These are phyloP conservation scores for Metopolophium dirhodum DNA, from an alignment of 1,140 invertebrate species.

Conservation along the genomic window DNA sequence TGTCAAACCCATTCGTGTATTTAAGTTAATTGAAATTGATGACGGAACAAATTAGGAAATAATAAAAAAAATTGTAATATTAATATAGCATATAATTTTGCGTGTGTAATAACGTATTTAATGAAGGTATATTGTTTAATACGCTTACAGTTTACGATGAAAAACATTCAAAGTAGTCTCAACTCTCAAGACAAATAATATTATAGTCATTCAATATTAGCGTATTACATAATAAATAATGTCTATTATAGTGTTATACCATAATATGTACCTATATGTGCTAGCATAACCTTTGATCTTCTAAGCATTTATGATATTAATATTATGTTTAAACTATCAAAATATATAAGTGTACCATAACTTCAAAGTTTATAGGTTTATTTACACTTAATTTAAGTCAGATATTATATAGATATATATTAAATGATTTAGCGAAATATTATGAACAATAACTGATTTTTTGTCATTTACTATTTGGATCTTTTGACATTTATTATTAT, in stretches of 20 bases:
- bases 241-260: neutral
- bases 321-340: neutral
- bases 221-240: neutral
- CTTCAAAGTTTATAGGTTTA: neutral
- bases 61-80: neutral
- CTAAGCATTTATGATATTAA: neutral
- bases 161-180: neutral
- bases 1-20: conserved; percentile 20
- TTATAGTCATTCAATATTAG: neutral
- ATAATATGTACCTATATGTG: neutral
- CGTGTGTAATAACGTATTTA: neutral
- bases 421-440: neutral
- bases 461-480: neutral
- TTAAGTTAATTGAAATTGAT: conserved; percentile 12
- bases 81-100: neutral
- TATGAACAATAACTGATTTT: neutral
- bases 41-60: neutral
- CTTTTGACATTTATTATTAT: neutral
- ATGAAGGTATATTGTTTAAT: neutral
- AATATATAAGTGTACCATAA: neutral
- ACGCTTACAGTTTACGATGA: neutral
- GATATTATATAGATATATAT: no score
- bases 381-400: neutral
- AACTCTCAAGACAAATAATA: neutral
- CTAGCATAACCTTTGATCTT: neutral